Evolutionary conservation across 2,888 invertebrate genomes (phyloP).

Genomic region (Morinoia aosen): DNA sequence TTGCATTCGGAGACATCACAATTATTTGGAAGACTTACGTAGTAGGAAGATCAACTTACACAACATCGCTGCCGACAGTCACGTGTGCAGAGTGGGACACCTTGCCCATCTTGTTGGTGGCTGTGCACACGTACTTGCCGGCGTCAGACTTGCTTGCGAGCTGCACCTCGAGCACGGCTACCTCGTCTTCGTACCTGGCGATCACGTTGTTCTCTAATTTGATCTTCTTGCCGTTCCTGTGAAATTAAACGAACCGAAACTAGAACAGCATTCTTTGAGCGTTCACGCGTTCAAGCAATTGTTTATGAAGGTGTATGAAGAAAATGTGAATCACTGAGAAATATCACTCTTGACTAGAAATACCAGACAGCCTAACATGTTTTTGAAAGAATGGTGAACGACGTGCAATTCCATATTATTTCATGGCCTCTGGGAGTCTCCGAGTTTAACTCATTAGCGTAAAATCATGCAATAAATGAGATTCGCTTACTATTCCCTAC

Average conservation of each 20-base stretch:
- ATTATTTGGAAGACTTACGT: background rate
- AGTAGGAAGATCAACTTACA: slow-evolving; percentile 71
- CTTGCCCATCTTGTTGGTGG: slow-evolving; percentile 89
- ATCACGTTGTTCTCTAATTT: slow-evolving; percentile 83
- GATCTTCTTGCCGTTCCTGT: slow-evolving; percentile 84
- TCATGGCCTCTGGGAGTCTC: no score
- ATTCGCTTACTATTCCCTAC: background rate
- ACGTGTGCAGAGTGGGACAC: slow-evolving; percentile 89
- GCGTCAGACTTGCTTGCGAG: slow-evolving; percentile 89
- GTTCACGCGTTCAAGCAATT: background rate
- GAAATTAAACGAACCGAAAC: slow-evolving; percentile 34
- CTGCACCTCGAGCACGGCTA: slow-evolving; percentile 82
- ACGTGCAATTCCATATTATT: background rate
- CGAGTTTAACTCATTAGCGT: no score
- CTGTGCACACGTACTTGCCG: slow-evolving; percentile 93
- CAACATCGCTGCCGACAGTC: slow-evolving; percentile 87
- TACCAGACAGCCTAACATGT: no score
- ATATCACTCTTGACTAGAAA: background rate
- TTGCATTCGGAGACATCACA: background rate
- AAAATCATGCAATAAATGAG: background rate
- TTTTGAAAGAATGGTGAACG: background rate
- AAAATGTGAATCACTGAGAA: background rate
- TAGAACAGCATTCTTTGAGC: background rate
- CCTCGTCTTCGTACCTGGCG: slow-evolving; percentile 87
- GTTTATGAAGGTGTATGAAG: background rate